These are phyloP conservation scores for Brachionus paranguensis DNA, from an alignment of 1,140 invertebrate species.

Conservation along the genomic window DNA sequence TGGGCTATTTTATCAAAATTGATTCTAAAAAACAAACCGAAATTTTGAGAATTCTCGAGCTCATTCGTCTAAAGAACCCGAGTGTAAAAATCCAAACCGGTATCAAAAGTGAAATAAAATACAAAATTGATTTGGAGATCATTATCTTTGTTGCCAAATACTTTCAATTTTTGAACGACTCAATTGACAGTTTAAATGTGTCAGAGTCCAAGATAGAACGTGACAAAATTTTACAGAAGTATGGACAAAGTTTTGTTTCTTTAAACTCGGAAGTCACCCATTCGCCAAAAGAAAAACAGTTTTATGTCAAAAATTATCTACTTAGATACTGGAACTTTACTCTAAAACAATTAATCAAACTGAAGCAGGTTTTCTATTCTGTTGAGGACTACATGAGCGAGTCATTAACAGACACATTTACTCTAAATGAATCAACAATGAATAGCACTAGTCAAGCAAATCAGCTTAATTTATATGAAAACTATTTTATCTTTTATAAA, in stretches of 20 bases:
- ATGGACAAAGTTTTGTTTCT: neutral
- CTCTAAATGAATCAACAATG: neutral
- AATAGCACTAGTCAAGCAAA: neutral
- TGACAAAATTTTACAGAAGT: neutral
- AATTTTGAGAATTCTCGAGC: neutral
- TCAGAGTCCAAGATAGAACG: neutral
- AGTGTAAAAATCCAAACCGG: neutral
- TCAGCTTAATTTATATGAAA: neutral
- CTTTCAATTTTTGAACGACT: slow-evolving; percentile 9
- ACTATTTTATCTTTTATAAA: neutral
- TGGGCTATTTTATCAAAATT: neutral
- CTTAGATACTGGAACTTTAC: slow-evolving; percentile 4
- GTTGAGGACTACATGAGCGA: neutral
- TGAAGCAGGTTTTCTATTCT: neutral
- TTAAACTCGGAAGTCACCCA: neutral
- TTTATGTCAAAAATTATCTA: slow-evolving; percentile 9
- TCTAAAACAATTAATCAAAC: slow-evolving; percentile 8
- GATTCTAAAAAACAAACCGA: neutral
- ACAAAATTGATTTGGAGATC: neutral
- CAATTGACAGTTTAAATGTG: neutral
- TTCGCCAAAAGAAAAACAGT: neutral
- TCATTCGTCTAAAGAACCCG: neutral
- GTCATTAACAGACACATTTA: neutral
- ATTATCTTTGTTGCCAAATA: neutral
- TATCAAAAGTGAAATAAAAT: neutral